These are phyloP conservation scores for Therioaphis trifolii DNA, from an alignment of 2,888 invertebrate species.

Conservation along the genomic window DNA sequence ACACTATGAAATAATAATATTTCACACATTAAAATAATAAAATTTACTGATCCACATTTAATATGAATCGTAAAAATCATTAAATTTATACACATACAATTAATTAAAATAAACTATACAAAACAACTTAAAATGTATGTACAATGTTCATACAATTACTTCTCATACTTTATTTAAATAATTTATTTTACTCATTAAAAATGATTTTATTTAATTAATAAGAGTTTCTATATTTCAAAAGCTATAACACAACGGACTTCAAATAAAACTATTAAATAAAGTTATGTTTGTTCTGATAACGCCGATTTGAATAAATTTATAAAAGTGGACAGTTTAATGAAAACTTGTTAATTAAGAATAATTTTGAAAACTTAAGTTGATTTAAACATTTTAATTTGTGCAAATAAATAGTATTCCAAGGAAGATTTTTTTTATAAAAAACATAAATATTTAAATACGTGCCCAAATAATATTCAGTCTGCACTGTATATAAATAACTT, in stretches of 20 bases:
- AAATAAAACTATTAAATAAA: background rate
- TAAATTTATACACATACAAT: background rate
- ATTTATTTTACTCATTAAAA: too few relatives aligned
- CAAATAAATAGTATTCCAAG: background rate
- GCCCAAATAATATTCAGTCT: slow-evolving; percentile 16
- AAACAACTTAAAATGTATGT: too few relatives aligned
- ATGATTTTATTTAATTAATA: too few relatives aligned
- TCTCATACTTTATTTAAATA: too few relatives aligned
- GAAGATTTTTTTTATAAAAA: slow-evolving; percentile 1
- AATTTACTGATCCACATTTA: too few relatives aligned
- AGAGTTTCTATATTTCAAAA: too few relatives aligned
- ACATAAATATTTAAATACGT: slow-evolving; percentile 37
- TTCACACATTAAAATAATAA: too few relatives aligned
- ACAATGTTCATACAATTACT: too few relatives aligned
- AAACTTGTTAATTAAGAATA: background rate
- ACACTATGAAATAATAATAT: too few relatives aligned
- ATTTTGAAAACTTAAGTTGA: slow-evolving; percentile 12
- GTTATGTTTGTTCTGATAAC: background rate
- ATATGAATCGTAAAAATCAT: background rate
- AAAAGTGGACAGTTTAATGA: background rate
- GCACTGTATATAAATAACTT: slow-evolving; percentile 21
- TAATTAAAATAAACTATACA: background rate
- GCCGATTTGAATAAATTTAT: background rate
- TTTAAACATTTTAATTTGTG: slow-evolving; percentile 34
- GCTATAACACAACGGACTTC: background rate